Conservation (phyloP, 2,113 vertebrate species). For the Sapajus apella region DNA sequence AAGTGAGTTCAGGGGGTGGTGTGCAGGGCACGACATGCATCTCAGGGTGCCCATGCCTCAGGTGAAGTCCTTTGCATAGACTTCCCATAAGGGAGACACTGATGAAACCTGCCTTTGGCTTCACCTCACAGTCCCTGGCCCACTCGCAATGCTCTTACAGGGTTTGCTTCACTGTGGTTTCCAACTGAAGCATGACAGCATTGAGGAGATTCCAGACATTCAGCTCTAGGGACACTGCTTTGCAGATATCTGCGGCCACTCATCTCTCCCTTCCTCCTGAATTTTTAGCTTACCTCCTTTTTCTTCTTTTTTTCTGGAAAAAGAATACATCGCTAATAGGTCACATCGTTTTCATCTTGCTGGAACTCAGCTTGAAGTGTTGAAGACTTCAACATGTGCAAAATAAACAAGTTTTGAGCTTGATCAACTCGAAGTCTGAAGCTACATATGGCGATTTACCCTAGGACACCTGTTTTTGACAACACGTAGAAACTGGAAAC, state of each 20-base stretch:
- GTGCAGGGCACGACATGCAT: too few relatives aligned
- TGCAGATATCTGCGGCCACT: background rate
- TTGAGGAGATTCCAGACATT: background rate
- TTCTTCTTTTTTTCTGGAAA: background rate
- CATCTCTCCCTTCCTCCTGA: background rate
- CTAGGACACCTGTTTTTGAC: background rate
- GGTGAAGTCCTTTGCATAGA: background rate
- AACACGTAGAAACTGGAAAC: accelerated
- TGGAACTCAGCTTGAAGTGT: background rate
- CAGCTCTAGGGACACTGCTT: background rate
- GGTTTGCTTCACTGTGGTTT: background rate
- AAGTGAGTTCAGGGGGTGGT: too few relatives aligned
- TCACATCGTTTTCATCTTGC: background rate
- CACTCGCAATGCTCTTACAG: background rate
- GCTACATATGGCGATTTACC: background rate
- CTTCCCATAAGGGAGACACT: too few relatives aligned
- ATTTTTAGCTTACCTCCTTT: background rate
- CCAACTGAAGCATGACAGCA: background rate
- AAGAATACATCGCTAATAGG: background rate
- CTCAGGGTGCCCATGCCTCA: background rate
- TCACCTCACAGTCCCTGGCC: background rate
- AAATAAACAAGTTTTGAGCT: background rate
- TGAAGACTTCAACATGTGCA: background rate
- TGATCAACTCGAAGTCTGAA: background rate
- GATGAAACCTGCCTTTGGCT: background rate